Conservation (phyloP, 2,888 invertebrate genomes). For the Polyommatus iphigenia region DNA sequence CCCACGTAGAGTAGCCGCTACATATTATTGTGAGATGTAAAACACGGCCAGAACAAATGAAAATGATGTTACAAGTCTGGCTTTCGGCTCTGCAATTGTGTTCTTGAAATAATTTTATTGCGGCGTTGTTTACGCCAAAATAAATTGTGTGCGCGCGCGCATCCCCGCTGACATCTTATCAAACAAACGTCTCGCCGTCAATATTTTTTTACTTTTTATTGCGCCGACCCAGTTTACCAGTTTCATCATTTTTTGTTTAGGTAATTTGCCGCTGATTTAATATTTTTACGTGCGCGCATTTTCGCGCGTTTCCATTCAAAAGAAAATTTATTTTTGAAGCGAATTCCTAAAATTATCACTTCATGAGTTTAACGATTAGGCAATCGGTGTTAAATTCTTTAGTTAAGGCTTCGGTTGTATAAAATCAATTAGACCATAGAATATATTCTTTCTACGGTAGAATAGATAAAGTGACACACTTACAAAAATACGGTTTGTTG, state of each 20-base stretch:
- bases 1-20: too few species aligned
- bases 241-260: constrained; percentile 33
- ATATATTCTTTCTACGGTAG: too few species aligned
- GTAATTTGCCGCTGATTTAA: constrained; percentile 11
- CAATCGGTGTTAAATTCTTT: too few species aligned
- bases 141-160: constrained; percentile 33
- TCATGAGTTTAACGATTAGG: not conserved
- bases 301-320: not conserved
- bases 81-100: not conserved
- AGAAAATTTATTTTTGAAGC: not conserved
- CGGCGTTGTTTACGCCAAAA: constrained; percentile 32
- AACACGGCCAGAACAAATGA: too few species aligned
- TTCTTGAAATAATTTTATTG: constrained; percentile 33
- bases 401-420: too few species aligned
- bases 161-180: constrained; percentile 35
- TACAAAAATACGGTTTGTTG: too few species aligned
- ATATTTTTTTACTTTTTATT: constrained; percentile 40
- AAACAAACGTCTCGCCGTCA: constrained; percentile 36
- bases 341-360: not conserved
- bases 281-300: not conserved
- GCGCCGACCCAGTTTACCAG: constrained; percentile 38
- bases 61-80: not conserved
- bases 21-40: too few species aligned
- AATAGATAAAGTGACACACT: too few species aligned
- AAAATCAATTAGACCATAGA: too few species aligned